A percentile compares a stretch with the other conserved stretches of the same genome.
Evolutionary conservation across 2,888 invertebrate species (phyloP).

Genomic region (Nomada fabriciana): DNA sequence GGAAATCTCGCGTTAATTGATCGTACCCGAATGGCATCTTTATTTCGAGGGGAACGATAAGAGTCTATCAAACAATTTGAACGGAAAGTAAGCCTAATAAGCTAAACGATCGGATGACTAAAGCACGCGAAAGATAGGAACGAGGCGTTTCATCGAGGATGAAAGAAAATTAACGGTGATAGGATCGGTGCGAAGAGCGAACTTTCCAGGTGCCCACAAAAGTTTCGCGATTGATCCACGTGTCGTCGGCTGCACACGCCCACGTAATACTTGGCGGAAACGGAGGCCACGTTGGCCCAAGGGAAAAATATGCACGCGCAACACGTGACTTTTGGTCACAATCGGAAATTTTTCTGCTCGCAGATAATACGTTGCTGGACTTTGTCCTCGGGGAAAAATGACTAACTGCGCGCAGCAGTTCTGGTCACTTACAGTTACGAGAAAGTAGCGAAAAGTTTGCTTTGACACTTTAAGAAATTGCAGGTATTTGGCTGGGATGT

Average conservation of each 20-base stretch:
- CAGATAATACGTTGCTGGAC: constrained; percentile 53
- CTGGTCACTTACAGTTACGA: constrained; percentile 9
- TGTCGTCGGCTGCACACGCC: constrained; percentile 55
- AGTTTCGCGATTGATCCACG: constrained; percentile 58
- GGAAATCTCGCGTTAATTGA: constrained; percentile 34
- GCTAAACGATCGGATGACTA: constrained; percentile 14
- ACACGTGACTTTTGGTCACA: constrained; percentile 53
- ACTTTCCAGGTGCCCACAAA: constrained; percentile 38
- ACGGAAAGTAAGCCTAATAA: neutral
- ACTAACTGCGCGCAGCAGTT: constrained; percentile 27
- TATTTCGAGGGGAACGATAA: neutral
- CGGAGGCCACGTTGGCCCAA: neutral
- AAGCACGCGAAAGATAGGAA: constrained; percentile 18
- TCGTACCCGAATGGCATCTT: constrained; percentile 11
- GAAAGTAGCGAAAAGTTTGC: constrained; percentile 32
- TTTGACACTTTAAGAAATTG: constrained; percentile 14
- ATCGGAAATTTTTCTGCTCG: constrained; percentile 25
- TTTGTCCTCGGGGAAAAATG: constrained; percentile 44
- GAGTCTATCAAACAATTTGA: neutral
- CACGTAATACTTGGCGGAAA: constrained; percentile 56
- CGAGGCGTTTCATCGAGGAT: constrained; percentile 14
- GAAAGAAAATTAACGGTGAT: constrained; percentile 28
- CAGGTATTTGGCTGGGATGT: neutral
- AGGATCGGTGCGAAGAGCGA: constrained; percentile 28
- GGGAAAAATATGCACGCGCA: constrained; percentile 22